A percentile compares a stretch with the other conserved stretches of the same genome.
Conservation (phyloP, 2,113 vertebrate genomes). For the Amphilophus citrinellus region DNA sequence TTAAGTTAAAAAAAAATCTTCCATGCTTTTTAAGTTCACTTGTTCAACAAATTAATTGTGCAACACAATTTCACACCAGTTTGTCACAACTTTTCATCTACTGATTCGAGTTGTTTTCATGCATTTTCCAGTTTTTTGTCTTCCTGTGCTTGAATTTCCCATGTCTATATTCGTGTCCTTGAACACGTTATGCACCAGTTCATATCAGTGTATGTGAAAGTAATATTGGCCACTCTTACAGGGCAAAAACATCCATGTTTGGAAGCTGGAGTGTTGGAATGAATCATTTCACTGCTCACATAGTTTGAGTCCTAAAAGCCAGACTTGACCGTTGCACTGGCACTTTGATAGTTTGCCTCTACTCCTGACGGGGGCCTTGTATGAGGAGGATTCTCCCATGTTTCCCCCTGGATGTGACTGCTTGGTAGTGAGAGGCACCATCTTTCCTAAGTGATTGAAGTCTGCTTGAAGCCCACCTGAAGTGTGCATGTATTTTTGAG, state of each 20-base stretch:
- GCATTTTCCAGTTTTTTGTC: too few relatives aligned
- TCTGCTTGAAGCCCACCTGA: background rate
- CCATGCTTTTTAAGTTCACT: background rate
- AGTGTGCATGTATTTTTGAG: background rate
- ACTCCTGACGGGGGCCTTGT: background rate
- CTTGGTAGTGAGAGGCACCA: background rate
- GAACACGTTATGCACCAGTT: too few relatives aligned
- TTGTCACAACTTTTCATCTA: too few relatives aligned
- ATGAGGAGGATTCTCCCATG: fast-evolving
- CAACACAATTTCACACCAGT: background rate
- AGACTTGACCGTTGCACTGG: background rate
- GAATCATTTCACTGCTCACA: background rate
- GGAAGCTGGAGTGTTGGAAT: background rate
- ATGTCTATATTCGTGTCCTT: too few relatives aligned
- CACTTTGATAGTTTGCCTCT: background rate
- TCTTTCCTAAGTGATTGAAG: fast-evolving
- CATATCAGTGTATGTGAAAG: background rate
- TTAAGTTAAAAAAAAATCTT: background rate
- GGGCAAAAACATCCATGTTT: background rate
- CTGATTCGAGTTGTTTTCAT: too few relatives aligned
- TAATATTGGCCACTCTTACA: background rate
- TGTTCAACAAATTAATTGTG: too few relatives aligned
- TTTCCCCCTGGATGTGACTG: background rate
- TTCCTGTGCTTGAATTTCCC: background rate
- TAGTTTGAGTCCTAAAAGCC: background rate